Base-by-base conservation (phyloP, 2,888 invertebrate genomes). In the Caenorhabditis imperialis region DNA sequence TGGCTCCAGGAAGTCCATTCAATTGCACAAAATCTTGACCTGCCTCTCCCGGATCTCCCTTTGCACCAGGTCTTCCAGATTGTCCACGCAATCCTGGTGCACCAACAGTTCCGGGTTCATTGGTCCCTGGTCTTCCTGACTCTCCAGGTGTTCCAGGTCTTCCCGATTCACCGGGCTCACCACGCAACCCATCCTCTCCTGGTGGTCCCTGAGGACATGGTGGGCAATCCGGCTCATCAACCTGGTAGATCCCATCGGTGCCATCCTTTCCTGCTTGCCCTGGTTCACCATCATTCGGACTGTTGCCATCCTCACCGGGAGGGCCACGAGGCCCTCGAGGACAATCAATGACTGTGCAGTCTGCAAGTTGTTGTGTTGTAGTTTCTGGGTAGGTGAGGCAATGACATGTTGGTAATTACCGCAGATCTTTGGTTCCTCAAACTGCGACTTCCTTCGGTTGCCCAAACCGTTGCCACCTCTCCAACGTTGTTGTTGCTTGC, bases 1-100 rank as follows among this genome's bases (percentile, higher is more conserved):
- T 72, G 0, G 75, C 69, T 0, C 81, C 81, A 0, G 69, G 75
- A 1, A 75, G 25, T 3, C 79, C 79, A 14, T 38, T 30, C 5
- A 79, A 45, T 40, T 79, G 79, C 14, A 79, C 79, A 51, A 73
- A 71, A 54, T 79, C 79, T 53, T 79, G 79, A n/a, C 81, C 81
- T 35, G 76, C 70, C 33, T 76, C 77, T 44, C 81, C 81, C 0
- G 72, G 55, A 22, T 72, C 60, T 48, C 77, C 78, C 53, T 74
- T 71, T 7, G 20, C 20, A 10, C 78, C 78, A 8, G 69, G 20
- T 50, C 78, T 48, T 18, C 78, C 78, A 10, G 75, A 70, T 37
- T 75, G 77, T 53, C 81, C 81, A 14, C 77, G 51, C 1, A 55
- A 18, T 7, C 81, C 81, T 4, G 75, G 71, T 18, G 72, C 48